These are phyloP conservation scores for Limnephilus rhombicus DNA, from an alignment of 2,888 invertebrate species.

Conservation along the genomic window DNA sequence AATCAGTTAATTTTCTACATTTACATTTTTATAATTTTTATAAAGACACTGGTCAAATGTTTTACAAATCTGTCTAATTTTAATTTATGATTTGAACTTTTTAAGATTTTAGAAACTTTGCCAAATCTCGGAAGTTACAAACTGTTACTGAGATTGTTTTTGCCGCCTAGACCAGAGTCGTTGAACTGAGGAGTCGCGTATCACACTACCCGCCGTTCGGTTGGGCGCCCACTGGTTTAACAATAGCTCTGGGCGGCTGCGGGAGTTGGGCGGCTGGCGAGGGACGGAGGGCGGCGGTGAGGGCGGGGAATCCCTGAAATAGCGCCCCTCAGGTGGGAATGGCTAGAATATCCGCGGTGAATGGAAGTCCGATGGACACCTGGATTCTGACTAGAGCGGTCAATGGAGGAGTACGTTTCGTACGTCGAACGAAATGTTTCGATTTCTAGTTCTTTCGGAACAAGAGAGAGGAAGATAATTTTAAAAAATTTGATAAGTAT, in stretches of 20 bases:
- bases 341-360: constrained; percentile 21
- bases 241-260: constrained; percentile 56
- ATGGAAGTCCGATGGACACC: constrained; percentile 47
- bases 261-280: constrained; percentile 67
- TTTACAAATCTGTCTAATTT: not conserved
- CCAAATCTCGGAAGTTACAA: not conserved
- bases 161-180: constrained; percentile 9
- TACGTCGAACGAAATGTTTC: not conserved
- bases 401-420: not conserved
- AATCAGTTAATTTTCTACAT: not conserved
- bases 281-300: constrained; percentile 51
- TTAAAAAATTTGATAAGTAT: not conserved
- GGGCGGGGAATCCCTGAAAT: constrained; percentile 71
- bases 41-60: not conserved
- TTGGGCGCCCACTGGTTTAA: constrained; percentile 55
- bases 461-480: not conserved
- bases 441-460: not conserved
- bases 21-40: not conserved
- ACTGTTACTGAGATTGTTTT: not conserved
- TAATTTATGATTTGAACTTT: not conserved
- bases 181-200: constrained; percentile 33
- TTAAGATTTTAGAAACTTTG: not conserved
- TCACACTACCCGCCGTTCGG: constrained; percentile 47
- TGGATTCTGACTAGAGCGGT: constrained; percentile 11
- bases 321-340: constrained; percentile 75